phyloP scores from a whole-genome alignment of 2,888 invertebrate genomes.

The Agriotes lineatus region DNA sequence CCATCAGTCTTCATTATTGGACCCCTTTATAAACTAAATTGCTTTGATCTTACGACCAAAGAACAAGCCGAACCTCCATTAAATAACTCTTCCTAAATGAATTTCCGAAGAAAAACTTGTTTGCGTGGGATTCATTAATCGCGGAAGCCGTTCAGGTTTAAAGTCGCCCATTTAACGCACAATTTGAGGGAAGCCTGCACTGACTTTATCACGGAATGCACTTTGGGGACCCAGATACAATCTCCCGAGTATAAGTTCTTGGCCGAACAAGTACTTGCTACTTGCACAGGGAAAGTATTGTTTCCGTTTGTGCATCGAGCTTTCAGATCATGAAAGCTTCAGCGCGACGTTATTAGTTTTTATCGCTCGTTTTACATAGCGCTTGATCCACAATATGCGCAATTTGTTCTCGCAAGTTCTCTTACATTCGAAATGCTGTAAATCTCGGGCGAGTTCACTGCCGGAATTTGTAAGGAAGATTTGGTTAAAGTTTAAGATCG shows the following conservation, averaged over 20 bases:
- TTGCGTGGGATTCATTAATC: conserved; percentile 8
- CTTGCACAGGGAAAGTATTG: neutral
- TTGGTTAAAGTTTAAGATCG: conserved; percentile 1
- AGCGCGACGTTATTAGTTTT: neutral
- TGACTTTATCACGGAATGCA: conserved; percentile 19
- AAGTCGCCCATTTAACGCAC: neutral
- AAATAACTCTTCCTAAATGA: conserved; percentile 4
- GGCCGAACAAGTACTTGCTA: neutral
- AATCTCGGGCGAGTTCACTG: conserved; percentile 9
- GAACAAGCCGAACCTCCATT: neutral
- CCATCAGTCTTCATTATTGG: conserved; percentile 10
- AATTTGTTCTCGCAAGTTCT: conserved; percentile 18
- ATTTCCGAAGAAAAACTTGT: conserved; percentile 7
- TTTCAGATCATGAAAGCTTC: conserved; percentile 1
- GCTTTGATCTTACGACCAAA: neutral
- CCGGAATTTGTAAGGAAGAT: conserved; percentile 7
- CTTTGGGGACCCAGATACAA: neutral
- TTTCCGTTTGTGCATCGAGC: neutral
- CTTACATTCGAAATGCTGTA: conserved; percentile 8
- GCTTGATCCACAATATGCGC: conserved; percentile 10
- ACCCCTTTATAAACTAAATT: neutral
- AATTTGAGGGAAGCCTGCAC: neutral
- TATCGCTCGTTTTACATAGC: conserved; percentile 7
- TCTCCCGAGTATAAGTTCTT: conserved; percentile 5
- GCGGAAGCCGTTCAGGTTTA: conserved; percentile 4